These are phyloP conservation scores for Drosophila pegasa DNA, from an alignment of 2,888 invertebrate genomes.

Conservation along the genomic window DNA sequence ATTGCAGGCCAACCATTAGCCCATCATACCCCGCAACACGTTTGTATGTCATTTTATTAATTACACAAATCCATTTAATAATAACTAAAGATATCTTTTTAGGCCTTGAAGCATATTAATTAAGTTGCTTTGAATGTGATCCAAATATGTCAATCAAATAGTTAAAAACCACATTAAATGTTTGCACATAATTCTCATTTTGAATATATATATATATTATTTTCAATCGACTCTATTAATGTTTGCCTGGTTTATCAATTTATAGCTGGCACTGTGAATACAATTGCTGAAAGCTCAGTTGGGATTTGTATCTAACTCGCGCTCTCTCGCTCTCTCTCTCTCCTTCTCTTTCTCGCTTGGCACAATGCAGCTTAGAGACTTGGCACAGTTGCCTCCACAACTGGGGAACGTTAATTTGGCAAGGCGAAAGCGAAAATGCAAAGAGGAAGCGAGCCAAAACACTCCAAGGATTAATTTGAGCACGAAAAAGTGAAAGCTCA, in stretches of 20 bases:
- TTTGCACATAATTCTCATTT: not conserved
- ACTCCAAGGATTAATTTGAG: slow-evolving; percentile 74
- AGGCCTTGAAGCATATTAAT: not conserved
- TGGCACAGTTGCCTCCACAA: slow-evolving; percentile 58
- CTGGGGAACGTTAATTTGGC: slow-evolving; percentile 76
- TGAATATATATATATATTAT: not conserved
- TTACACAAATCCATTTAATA: slow-evolving; percentile 20
- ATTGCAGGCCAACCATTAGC: not conserved
- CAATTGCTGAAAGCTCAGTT: slow-evolving; percentile 14
- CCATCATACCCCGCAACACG: not conserved
- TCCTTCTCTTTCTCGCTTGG: slow-evolving; percentile 31
- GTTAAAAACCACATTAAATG: slow-evolving; percentile 13
- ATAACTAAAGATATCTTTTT: slow-evolving; percentile 6
- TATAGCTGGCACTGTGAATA: slow-evolving; percentile 18
- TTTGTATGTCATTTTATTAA: slow-evolving; percentile 6
- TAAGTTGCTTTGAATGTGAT: not conserved
- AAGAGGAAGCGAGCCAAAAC: slow-evolving; percentile 35
- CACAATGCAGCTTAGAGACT: slow-evolving; percentile 50
- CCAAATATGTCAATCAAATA: slow-evolving; percentile 25
- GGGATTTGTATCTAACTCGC: not conserved
- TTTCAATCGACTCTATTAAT: slow-evolving; percentile 7
- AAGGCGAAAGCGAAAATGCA: slow-evolving; percentile 29
- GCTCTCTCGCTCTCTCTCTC: not conserved
- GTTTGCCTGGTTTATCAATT: slow-evolving; percentile 13
- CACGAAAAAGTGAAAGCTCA: slow-evolving; percentile 69